These are phyloP conservation scores for Achlya flavicornis DNA, from an alignment of 2,888 invertebrate genomes.

Conservation along the genomic window DNA sequence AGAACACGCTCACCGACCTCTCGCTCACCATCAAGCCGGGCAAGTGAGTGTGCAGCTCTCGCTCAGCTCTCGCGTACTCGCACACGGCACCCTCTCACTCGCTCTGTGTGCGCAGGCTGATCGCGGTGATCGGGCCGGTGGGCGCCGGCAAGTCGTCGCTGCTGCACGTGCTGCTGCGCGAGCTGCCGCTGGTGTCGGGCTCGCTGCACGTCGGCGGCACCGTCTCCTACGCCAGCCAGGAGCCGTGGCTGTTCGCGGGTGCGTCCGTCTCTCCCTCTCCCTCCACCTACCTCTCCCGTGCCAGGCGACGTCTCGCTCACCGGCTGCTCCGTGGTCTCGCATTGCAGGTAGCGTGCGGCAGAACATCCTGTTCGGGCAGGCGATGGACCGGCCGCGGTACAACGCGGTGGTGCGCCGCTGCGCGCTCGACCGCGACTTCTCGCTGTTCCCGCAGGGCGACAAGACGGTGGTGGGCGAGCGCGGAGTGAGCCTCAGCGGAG, in stretches of 20 bases:
- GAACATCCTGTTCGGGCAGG: conserved; percentile 95
- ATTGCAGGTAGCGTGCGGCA: conserved; percentile 89
- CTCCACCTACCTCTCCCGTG: background rate
- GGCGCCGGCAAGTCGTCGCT: conserved; percentile 88
- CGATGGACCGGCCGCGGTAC: conserved; percentile 87
- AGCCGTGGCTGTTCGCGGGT: conserved; percentile 93
- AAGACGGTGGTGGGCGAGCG: conserved; percentile 94
- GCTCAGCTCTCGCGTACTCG: too few species aligned
- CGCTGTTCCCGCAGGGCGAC: conserved; percentile 91
- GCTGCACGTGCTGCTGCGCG: conserved; percentile 89
- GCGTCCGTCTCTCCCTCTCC: conserved; percentile 16
- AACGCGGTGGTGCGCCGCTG: conserved; percentile 88
- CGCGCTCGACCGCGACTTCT: conserved; percentile 89
- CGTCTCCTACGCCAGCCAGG: conserved; percentile 92
- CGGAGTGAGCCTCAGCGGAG: conserved; percentile 92
- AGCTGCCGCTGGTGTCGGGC: conserved; percentile 88
- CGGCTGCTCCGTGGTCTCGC: background rate
- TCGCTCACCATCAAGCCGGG: conserved; percentile 86
- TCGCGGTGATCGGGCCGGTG: conserved; percentile 89
- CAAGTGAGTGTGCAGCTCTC: conserved; percentile 64
- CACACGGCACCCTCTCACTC: background rate
- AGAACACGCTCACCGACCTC: conserved; percentile 87
- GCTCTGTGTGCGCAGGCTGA: conserved; percentile 54
- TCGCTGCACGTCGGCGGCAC: conserved; percentile 87
- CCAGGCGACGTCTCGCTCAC: background rate